Base-by-base conservation (phyloP, 1,140 invertebrate species). In the Drosophila virilis region DNA sequence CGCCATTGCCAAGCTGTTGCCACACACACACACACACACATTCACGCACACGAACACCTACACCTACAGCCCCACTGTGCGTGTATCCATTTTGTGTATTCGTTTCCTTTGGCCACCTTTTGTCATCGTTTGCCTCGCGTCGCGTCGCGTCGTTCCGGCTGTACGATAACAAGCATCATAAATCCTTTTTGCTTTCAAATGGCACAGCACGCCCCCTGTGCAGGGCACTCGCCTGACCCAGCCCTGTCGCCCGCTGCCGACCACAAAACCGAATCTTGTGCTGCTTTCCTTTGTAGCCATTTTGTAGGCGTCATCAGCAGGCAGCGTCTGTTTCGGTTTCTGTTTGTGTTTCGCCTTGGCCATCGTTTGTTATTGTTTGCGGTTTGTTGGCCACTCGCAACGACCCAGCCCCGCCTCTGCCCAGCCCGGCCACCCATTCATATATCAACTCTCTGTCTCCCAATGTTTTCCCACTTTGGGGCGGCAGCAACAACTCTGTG, bases 341-440 rank as follows among this genome's bases (percentile, higher is more conserved):
- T 74, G 42, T 68, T 68, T 66, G 57, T 57, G 51, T 57, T 71
- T 58, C 52, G 51, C 55, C 69, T 54, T 72, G 80, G 77, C 84
- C 77, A 89, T 88, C 84, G 84, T 88, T 88, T 88, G 84, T 88
- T 88, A 89, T 88, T 88, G 84, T 88, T 88, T 88, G 84, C 80
- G 84, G 84, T 80, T 89, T 80, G 84, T 88, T 88, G 74, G 73
- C 50, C 80, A 74, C 78, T 48, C 33, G 33, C 46, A 7, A 22
- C 48, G 9, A 54, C 52, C 15, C 15, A 8, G 12, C 50, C 42
- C 22, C 38, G 8, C 48, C 33, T 48, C 32, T 50, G 40, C 50
- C 64, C 73, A 62, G 74, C 45, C 51, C 15, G 33, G 8, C n/a
- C 40, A 37, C 38, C 38, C 43, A 43, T 33, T 37, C 45, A 78